These are phyloP conservation scores for Xanthostigma xanthostigma DNA, from an alignment of 2,888 invertebrate species.

Conservation along the genomic window DNA sequence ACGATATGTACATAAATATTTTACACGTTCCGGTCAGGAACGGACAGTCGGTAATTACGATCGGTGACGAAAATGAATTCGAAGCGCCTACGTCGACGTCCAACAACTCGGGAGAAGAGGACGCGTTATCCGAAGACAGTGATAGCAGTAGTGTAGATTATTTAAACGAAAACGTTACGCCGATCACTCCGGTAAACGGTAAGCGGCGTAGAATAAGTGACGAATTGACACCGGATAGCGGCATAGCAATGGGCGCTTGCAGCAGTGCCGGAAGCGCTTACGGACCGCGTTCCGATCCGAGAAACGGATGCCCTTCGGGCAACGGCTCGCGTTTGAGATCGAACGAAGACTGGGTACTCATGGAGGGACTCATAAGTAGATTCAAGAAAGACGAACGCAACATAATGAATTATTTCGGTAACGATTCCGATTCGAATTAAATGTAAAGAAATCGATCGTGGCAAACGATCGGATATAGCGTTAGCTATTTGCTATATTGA, in stretches of 20 bases:
- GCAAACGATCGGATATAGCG: neutral
- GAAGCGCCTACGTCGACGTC: slow-evolving; percentile 23
- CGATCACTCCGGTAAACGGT: slow-evolving; percentile 6
- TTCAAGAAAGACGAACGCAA: slow-evolving; percentile 45
- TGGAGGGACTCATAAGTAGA: slow-evolving; percentile 37
- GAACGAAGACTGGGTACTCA: slow-evolving; percentile 28
- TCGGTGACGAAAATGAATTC: slow-evolving; percentile 21
- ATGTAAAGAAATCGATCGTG: neutral
- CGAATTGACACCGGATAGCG: slow-evolving; percentile 28
- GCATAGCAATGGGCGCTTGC: slow-evolving; percentile 27
- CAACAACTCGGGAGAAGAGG: slow-evolving; percentile 26
- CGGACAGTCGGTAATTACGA: slow-evolving; percentile 21
- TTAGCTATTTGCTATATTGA: too few species aligned
- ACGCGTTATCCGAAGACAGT: slow-evolving; percentile 33
- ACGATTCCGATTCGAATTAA: slow-evolving; percentile 48
- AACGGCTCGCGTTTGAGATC: slow-evolving; percentile 25
- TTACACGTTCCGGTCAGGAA: slow-evolving; percentile 20
- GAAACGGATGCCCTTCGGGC: slow-evolving; percentile 21
- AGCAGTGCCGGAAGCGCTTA: slow-evolving; percentile 25
- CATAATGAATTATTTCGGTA: slow-evolving; percentile 43
- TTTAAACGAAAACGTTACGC: slow-evolving; percentile 28
- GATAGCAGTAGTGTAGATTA: slow-evolving; percentile 33
- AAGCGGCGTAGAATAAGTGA: slow-evolving; percentile 5
- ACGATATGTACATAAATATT: slow-evolving; percentile 26
- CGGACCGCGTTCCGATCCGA: slow-evolving; percentile 11